Conservation (phyloP, 2,888 invertebrate species). For the Esperia sulphurella region DNA sequence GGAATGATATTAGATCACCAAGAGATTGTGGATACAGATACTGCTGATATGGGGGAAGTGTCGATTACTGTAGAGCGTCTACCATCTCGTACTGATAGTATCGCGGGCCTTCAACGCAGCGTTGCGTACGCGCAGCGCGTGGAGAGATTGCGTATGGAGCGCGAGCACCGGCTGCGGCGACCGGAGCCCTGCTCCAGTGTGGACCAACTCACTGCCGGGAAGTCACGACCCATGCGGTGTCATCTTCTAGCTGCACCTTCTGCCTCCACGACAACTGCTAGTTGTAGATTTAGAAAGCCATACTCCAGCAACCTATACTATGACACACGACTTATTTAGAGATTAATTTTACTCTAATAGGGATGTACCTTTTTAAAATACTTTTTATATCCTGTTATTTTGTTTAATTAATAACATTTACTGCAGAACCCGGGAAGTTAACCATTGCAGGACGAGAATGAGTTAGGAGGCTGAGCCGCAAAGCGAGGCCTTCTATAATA, state of each 20-base stretch:
- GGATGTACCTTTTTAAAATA: too few species aligned
- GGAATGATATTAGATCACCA: constrained; percentile 74
- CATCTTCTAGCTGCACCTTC: constrained; percentile 21
- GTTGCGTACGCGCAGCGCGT: constrained; percentile 48
- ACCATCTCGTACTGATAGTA: constrained; percentile 54
- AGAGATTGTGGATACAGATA: constrained; percentile 67
- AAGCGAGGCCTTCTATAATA: too few species aligned
- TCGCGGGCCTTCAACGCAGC: constrained; percentile 51
- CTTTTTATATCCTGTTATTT: too few species aligned
- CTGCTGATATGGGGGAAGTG: constrained; percentile 34
- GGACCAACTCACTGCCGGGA: constrained; percentile 40
- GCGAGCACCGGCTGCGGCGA: constrained; percentile 41
- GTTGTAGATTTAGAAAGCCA: constrained; percentile 38
- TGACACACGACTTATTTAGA: constrained; percentile 40
- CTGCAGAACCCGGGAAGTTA: too few species aligned
- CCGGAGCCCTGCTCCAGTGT: constrained; percentile 36
- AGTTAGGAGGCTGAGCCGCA: too few species aligned
- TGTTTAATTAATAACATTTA: too few species aligned
- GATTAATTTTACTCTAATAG: not conserved
- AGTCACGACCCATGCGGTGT: constrained; percentile 38
- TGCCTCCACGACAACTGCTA: not conserved
- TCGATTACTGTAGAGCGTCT: constrained; percentile 36
- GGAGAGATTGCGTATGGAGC: constrained; percentile 40
- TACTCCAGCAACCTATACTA: constrained; percentile 42
- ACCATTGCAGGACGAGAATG: too few species aligned